Conservation (phyloP, 1,140 invertebrate genomes). For the Physella acuta region DNA sequence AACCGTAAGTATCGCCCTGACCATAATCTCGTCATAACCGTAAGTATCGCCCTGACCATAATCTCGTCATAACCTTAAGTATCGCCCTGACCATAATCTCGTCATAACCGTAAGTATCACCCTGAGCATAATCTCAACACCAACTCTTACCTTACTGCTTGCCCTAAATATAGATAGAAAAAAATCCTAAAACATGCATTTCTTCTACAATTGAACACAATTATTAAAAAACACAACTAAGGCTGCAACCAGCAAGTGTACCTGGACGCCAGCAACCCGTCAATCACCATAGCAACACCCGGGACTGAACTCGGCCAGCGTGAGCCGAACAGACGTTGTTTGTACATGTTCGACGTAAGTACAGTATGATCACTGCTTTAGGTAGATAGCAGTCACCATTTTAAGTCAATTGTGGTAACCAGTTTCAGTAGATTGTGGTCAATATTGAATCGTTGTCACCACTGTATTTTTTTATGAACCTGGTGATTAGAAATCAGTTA, state of each 20-base stretch:
- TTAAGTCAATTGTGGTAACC: too few relatives aligned
- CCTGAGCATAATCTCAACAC: background rate
- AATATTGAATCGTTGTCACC: too few relatives aligned
- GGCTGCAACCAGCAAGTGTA: background rate
- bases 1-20: too few relatives aligned
- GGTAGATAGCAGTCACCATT: too few relatives aligned
- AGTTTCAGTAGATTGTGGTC: too few relatives aligned
- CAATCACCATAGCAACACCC: background rate
- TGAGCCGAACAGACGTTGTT: conserved; percentile 6
- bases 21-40: too few relatives aligned
- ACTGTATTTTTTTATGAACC: background rate
- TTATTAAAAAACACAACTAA: background rate
- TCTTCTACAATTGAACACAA: background rate
- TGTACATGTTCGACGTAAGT: background rate
- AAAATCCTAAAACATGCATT: background rate
- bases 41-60: too few relatives aligned
- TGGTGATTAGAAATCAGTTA: background rate
- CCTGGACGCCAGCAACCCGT: background rate
- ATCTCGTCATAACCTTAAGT: background rate
- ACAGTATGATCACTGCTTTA: background rate
- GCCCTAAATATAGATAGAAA: background rate
- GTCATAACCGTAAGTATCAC: background rate
- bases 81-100: background rate
- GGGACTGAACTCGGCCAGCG: background rate
- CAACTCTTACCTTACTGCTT: background rate